Base-by-base conservation (phyloP, 1,140 invertebrate species). In the Copidosoma floridanum region DNA sequence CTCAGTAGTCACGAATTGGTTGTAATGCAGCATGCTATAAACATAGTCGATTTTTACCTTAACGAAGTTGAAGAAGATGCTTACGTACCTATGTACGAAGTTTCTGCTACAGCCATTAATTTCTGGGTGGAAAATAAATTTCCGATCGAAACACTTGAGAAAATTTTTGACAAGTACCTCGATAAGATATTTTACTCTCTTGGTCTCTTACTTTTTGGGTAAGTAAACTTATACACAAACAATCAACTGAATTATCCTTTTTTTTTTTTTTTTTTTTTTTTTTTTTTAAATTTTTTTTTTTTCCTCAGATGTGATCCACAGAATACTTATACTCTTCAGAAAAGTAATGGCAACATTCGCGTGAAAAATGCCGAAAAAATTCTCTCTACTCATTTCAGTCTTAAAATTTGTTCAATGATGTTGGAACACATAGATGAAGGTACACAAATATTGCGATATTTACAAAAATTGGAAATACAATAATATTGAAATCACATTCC, bases 81-180 rank as follows among this genome's bases (percentile, higher is more conserved):
- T 3, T 72, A 79, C 27, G 59, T 52, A 12, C 47, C 71, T 5
- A 74, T 78, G 43, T 69, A 72, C n/a, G 71, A 80, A 61, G 63
- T 82, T 47, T 57, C 80, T 10, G 69, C 76, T 32, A 69, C 67
- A 18, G 71, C 74, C 23, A 71, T 83, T 21, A 73, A 76, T 38
- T 82, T 82, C 63, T 83, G 82, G 82, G 61, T 79, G 10, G 72
- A 80, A 44, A 76, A 82, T 51, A 66, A 72, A 51, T 71, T 83
- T 18, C 72, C 79, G 0, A 73, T 83, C 32, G 67, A 75, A 27
- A 71, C 69, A 47, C 66, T 83, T 44, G 82, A 83, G 62, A 76
- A 72, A 23, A 57, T 82, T 8, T 72, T 83, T 27, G 38, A 79
- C 16, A 73, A 80, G 26, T 70, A 80, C 32, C 74, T 81, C 60